Conservation (phyloP, 2,113 vertebrate species). For the Emydocephalus ijimae region DNA sequence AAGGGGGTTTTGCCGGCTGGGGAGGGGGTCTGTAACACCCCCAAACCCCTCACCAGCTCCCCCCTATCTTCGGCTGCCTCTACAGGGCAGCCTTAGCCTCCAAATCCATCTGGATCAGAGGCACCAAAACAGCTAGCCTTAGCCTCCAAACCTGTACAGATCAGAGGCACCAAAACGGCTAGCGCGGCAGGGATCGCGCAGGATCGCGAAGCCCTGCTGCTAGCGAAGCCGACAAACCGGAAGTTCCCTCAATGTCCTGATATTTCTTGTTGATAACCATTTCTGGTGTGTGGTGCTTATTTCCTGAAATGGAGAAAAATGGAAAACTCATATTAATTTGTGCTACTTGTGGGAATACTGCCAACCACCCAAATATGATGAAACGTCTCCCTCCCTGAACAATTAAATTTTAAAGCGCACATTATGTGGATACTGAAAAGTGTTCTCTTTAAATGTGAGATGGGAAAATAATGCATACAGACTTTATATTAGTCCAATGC, state of each 20-base stretch:
- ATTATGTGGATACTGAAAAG: not conserved
- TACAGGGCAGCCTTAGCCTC: no score
- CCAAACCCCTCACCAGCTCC: no score
- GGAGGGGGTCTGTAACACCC: no score
- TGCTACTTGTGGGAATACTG: not conserved
- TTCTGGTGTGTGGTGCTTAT: not conserved
- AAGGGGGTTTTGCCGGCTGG: no score
- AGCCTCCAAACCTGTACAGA: no score
- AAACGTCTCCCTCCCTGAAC: not conserved
- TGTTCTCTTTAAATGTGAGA: not conserved
- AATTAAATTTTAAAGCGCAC: conserved; percentile 5
- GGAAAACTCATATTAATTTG: not conserved
- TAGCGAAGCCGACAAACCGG: no score
- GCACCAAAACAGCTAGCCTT: no score
- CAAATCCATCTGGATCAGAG: no score
- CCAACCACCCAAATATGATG: not conserved
- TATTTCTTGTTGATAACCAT: not conserved
- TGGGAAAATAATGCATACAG: not conserved
- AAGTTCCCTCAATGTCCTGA: not conserved
- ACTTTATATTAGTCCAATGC: not conserved
- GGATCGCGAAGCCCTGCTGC: no score
- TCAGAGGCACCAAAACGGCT: no score
- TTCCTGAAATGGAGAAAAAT: not conserved
- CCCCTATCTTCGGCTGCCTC: no score
- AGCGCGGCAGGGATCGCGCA: no score